These are phyloP conservation scores for Periophthalmodon schlosseri DNA, from an alignment of 2,113 vertebrate genomes.

Conservation along the genomic window DNA sequence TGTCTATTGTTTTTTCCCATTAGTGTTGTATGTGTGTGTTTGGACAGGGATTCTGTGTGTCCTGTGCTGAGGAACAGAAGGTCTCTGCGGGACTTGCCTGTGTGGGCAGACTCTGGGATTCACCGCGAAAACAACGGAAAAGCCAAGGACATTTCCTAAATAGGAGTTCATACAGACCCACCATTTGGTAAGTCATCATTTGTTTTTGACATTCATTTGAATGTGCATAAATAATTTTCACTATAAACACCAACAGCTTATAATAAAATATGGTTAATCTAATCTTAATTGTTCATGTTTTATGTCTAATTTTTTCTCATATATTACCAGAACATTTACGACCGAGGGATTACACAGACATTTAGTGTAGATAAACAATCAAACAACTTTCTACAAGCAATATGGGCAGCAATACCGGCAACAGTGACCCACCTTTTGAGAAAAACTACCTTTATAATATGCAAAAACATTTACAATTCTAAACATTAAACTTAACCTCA, in stretches of 20 bases:
- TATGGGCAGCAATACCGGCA: too few species aligned
- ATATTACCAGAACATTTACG: background rate
- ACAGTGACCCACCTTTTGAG: too few species aligned
- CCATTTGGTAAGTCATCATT: constrained; percentile 3
- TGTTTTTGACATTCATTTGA: constrained; percentile 28
- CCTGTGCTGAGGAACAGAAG: constrained; percentile 79
- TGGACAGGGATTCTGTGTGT: constrained; percentile 31
- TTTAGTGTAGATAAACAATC: background rate
- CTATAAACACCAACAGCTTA: background rate
- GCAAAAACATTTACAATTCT: background rate
- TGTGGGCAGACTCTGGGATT: constrained; percentile 82
- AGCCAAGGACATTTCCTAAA: constrained; percentile 81
- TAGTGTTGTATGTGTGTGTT: constrained; percentile 8
- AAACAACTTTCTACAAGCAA: too few species aligned
- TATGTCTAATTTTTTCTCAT: background rate
- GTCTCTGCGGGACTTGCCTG: constrained; percentile 80
- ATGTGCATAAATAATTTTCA: background rate
- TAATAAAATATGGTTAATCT: background rate
- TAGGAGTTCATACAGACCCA: constrained; percentile 47
- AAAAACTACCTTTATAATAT: background rate
- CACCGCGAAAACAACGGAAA: constrained; percentile 77
- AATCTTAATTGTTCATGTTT: background rate
- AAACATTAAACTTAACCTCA: background rate
- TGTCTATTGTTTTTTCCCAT: constrained; percentile 30
- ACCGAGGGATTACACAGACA: too few species aligned